Evolutionary conservation across 1,140 invertebrate species (phyloP).

Genomic region (Paraescarpia echinospica): DNA sequence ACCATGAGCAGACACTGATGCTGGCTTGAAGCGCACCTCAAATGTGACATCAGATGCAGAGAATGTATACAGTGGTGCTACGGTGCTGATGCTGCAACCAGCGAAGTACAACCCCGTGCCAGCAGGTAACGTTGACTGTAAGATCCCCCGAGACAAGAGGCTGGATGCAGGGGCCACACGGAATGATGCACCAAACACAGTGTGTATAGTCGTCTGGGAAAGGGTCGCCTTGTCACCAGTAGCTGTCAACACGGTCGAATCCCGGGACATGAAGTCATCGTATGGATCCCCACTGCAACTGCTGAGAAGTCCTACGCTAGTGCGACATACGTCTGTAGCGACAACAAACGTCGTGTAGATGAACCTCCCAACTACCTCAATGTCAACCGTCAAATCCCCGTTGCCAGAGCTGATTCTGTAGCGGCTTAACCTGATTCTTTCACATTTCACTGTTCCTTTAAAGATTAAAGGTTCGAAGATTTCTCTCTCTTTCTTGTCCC

Average conservation of each 20-base stretch:
- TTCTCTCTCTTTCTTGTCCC: background rate
- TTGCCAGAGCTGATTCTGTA: background rate
- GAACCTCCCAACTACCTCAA: background rate
- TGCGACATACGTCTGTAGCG: slow-evolving; percentile 29
- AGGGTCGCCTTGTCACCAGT: slow-evolving; percentile 24
- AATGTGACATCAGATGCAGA: slow-evolving; percentile 32
- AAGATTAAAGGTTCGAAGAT: background rate
- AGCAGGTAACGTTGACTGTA: slow-evolving; percentile 17
- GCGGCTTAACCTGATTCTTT: background rate
- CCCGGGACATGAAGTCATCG: slow-evolving; percentile 35
- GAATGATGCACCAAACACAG: slow-evolving; percentile 35
- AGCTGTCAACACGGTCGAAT: slow-evolving; percentile 27
- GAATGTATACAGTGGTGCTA: slow-evolving; percentile 30
- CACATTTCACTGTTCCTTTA: background rate
- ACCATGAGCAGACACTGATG: slow-evolving; percentile 24
- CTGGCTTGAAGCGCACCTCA: slow-evolving; percentile 35
- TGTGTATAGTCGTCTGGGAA: slow-evolving; percentile 34
- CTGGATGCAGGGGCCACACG: slow-evolving; percentile 25
- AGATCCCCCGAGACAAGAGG: slow-evolving; percentile 20
- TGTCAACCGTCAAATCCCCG: background rate
- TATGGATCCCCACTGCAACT: slow-evolving; percentile 28
- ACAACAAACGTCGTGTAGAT: background rate
- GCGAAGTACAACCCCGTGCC: slow-evolving; percentile 32
- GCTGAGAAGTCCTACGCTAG: slow-evolving; percentile 32
- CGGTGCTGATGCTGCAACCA: slow-evolving; percentile 28